Base-by-base conservation (phyloP, 2,888 invertebrate genomes). In the Cosmopolites sordidus region DNA sequence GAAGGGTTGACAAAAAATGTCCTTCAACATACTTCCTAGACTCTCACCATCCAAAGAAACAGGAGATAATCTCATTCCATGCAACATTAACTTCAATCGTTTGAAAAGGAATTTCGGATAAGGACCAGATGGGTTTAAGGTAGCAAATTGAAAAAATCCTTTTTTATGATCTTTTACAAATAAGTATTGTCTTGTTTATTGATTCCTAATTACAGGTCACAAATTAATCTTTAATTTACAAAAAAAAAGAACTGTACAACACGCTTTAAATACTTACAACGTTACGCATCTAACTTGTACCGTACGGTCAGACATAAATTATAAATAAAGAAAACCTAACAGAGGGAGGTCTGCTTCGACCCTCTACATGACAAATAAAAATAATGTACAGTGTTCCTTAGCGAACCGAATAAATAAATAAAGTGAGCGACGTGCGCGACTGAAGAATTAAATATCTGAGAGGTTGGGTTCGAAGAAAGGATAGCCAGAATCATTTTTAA, bases 161-260 rank as follows among this genome's bases (percentile, higher is more conserved):
- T 14, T 38, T 4, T 38, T 40, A 4, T 8, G 40, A 15, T 16
- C 14, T 42, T 51, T 58, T 60, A 58, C 51, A 57, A 58, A 58
- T 51, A 53, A 57, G 54, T 60, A 60, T 60, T 60, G 56, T 59
- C 60, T 59, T 52, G 43, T 47, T 57, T 51, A 54, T 60, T 58
- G 56, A 50, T 44, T 45, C 45, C 45, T 55, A 54, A 50, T 50
- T 54, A 54, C 54, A 50, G 16, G 33, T 46, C 17, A 45, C 37
- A 22, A 45, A 50, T 40, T 48, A 33, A 18, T 44, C 43, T 30
- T 45, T 42, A 41, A 45, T 51, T 44, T 51, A 51, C 51, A 50
- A 50, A 46, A 46, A 27, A n/a, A 49, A 55, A 55, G 2, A 41
- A 38, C 55, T 51, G 55, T 55, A 55, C 54, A 54, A 39, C 43